phyloP scores from a whole-genome alignment of 2,888 invertebrate genomes.

The Dorcus hopei region DNA sequence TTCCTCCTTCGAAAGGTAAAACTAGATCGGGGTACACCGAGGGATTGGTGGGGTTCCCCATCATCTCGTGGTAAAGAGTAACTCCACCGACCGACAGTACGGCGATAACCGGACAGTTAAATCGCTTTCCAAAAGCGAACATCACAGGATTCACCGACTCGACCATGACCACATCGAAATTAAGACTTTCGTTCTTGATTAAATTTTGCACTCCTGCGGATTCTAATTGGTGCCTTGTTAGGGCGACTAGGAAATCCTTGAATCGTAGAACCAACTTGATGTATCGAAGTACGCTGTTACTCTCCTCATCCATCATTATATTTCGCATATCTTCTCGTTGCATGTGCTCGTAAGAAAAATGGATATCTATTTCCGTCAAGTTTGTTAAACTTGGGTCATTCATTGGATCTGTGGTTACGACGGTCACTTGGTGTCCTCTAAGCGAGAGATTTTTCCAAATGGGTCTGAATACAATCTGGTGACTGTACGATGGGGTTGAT shows the following conservation, averaged over 20 bases:
- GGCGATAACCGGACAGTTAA: conserved; percentile 41
- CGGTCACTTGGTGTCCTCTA: conserved; percentile 50
- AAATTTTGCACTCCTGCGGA: conserved; percentile 36
- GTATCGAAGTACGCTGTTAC: conserved; percentile 7
- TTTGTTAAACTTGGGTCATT: conserved; percentile 42
- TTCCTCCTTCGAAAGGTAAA: conserved; percentile 34
- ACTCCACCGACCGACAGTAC: conserved; percentile 38
- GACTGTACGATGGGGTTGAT: conserved; percentile 50
- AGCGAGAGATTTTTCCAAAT: conserved; percentile 49
- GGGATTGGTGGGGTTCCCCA: conserved; percentile 41
- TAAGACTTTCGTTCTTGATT: conserved; percentile 32
- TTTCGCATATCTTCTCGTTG: conserved; percentile 20
- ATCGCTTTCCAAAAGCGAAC: conserved; percentile 37
- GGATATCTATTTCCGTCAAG: conserved; percentile 46
- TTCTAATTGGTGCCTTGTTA: conserved; percentile 17
- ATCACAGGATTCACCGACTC: conserved; percentile 35
- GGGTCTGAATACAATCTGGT: conserved; percentile 49
- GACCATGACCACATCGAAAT: conserved; percentile 41
- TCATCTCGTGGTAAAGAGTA: conserved; percentile 31
- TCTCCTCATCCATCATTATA: background rate
- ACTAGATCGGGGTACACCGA: conserved; percentile 40
- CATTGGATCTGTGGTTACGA: conserved; percentile 48
- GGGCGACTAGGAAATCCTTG: background rate
- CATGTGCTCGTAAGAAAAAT: conserved; percentile 36
- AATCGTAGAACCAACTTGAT: background rate